Percentiles rank a stretch among this genome's conserved stretches.
phyloP scores from a whole-genome alignment of 2,113 vertebrate genomes.

The Phalacrocorax aristotelis region DNA sequence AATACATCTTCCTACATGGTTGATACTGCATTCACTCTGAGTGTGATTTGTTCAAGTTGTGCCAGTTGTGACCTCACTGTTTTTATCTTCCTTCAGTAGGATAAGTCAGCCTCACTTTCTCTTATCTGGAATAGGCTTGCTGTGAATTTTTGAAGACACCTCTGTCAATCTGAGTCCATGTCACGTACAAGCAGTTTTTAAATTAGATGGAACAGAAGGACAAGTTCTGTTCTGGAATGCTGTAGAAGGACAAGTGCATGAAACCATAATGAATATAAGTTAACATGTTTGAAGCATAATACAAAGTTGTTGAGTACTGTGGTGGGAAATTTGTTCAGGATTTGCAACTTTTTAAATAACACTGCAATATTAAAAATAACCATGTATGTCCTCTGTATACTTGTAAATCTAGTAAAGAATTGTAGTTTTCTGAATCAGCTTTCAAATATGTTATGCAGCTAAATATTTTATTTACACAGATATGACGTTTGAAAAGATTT shows the following conservation, averaged over 20 bases:
- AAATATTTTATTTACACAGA: not conserved
- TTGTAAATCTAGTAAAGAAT: not conserved
- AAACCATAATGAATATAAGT: not conserved
- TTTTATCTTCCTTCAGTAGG: not conserved
- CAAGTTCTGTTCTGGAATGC: not conserved
- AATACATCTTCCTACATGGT: not conserved
- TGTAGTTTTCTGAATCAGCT: not conserved
- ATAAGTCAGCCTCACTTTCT: not conserved
- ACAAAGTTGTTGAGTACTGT: not conserved
- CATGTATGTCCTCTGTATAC: not conserved
- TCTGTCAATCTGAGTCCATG: not conserved
- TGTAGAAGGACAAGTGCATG: not conserved
- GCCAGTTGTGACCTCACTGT: not conserved
- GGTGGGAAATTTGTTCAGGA: not conserved
- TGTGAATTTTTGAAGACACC: conserved; percentile 33
- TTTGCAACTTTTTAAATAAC: not conserved
- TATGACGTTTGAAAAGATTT: not conserved
- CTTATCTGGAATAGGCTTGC: not conserved
- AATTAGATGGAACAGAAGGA: not conserved
- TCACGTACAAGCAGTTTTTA: not conserved
- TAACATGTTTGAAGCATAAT: not conserved
- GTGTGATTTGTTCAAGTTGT: not conserved
- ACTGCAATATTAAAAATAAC: not conserved
- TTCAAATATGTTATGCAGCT: not conserved
- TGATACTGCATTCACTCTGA: not conserved